A percentile compares a stretch with the other conserved stretches of the same genome.
These are phyloP conservation scores for Polyodon spathula DNA, from an alignment of 2,113 vertebrate species.

Conservation along the genomic window DNA sequence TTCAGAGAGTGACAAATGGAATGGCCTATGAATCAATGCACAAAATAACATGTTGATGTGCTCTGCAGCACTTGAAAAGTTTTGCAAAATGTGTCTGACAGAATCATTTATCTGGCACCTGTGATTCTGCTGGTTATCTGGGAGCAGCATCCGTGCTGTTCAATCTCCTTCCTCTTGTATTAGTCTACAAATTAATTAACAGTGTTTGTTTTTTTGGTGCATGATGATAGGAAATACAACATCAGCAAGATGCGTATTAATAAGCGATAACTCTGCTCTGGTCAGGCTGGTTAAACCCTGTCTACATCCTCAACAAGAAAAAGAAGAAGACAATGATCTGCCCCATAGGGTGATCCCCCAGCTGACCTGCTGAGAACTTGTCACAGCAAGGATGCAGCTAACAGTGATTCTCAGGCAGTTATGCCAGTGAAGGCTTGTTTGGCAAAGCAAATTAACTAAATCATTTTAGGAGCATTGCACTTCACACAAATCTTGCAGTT, in stretches of 20 bases:
- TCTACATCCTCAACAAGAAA: slow-evolving; percentile 39
- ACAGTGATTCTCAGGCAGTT: too few species aligned
- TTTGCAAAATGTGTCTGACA: too few species aligned
- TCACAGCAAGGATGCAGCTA: not conserved
- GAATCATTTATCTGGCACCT: not conserved
- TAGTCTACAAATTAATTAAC: not conserved
- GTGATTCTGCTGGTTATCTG: not conserved
- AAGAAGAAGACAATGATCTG: not conserved
- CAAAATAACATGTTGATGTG: not conserved
- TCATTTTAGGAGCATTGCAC: too few species aligned
- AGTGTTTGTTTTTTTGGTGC: not conserved
- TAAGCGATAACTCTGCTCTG: slow-evolving; percentile 46
- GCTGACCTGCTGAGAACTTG: not conserved
- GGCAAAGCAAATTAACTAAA: too few species aligned
- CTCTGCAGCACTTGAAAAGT: not conserved
- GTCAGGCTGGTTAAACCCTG: slow-evolving; percentile 45
- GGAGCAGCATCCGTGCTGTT: not conserved
- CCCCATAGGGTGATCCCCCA: not conserved
- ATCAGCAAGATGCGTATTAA: slow-evolving; percentile 36
- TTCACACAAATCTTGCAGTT: too few species aligned
- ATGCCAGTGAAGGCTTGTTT: too few species aligned
- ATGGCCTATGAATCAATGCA: not conserved
- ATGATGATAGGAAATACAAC: slow-evolving; percentile 46
- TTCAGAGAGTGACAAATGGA: not conserved
- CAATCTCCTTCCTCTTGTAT: slow-evolving; percentile 4